These are phyloP conservation scores for Meda fulgida DNA, from an alignment of 2,797 vertebrate species.

Conservation along the genomic window DNA sequence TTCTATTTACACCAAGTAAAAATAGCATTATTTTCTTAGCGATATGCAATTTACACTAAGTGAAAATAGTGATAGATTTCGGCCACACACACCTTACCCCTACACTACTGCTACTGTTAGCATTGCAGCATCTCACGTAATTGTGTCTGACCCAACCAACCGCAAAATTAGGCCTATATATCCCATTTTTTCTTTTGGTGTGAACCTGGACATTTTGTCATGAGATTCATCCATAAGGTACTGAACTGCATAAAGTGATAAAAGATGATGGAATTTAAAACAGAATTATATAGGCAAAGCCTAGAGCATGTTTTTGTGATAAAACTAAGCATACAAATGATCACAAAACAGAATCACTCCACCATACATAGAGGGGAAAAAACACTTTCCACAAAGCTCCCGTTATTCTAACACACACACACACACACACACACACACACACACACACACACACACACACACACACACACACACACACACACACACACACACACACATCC, in stretches of 20 bases:
- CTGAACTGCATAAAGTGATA: background rate
- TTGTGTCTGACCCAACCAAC: no score
- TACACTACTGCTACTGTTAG: no score
- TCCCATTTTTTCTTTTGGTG: background rate
- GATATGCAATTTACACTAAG: no score
- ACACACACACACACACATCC: constrained; percentile 17
- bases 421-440: constrained; percentile 19
- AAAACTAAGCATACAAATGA: background rate
- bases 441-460: constrained; percentile 13
- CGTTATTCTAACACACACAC: constrained; percentile 39
- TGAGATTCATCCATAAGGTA: background rate
- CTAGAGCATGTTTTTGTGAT: background rate
- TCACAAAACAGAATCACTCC: background rate
- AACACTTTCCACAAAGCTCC: constrained; percentile 44
- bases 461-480: constrained; percentile 20
- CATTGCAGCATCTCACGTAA: no score
- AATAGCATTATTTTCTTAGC: no score
- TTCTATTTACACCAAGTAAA: no score
- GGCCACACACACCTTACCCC: no score
- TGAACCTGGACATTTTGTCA: background rate
- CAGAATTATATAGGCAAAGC: background rate
- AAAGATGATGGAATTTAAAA: background rate
- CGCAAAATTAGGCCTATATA: background rate
- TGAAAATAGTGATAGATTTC: no score
- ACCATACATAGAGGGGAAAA: background rate